Evolutionary conservation across 1,140 invertebrate genomes (phyloP).

Genomic region (Eumeta japonica): DNA sequence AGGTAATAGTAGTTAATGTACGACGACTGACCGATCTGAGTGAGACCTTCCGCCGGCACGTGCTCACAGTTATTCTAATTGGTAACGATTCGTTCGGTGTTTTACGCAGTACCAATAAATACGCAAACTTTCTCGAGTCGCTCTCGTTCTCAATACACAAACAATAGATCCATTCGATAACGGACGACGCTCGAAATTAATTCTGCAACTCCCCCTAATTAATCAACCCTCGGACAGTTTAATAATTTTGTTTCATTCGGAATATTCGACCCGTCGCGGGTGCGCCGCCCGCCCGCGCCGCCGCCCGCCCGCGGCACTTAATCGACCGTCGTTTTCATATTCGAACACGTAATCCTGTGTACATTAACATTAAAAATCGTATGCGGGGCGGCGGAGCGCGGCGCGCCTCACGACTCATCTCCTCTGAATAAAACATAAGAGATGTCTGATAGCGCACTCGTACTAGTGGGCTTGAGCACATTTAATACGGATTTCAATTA

Average conservation of each 20-base stretch:
- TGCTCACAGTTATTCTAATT: too few relatives aligned
- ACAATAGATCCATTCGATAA: constrained; percentile 7
- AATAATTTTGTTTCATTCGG: constrained; percentile 20
- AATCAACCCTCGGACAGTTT: constrained; percentile 22
- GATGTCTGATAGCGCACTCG: constrained; percentile 45
- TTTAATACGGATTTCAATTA: constrained; percentile 47
- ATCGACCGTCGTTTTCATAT: constrained; percentile 26
- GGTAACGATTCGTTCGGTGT: too few relatives aligned
- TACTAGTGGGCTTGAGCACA: constrained; percentile 43
- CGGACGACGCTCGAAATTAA: constrained; percentile 20
- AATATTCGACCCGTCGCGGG: too few relatives aligned
- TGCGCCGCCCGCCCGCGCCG: background rate
- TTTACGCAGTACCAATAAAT: too few relatives aligned
- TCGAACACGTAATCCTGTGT: constrained; percentile 27
- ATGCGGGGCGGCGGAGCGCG: constrained; percentile 18
- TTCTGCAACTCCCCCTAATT: constrained; percentile 16
- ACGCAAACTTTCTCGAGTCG: too few relatives aligned
- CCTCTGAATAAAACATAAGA: constrained; percentile 53
- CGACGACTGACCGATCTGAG: too few relatives aligned
- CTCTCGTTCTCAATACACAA: too few relatives aligned
- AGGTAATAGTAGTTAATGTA: too few relatives aligned
- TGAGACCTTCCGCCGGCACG: too few relatives aligned
- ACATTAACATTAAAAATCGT: constrained; percentile 38
- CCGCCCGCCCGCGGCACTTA: constrained; percentile 17
- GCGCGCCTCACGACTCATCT: constrained; percentile 35